Percentiles rank a stretch among this genome's conserved stretches.
Conservation (phyloP, 2,888 invertebrate species). For the Patella caerulea region DNA sequence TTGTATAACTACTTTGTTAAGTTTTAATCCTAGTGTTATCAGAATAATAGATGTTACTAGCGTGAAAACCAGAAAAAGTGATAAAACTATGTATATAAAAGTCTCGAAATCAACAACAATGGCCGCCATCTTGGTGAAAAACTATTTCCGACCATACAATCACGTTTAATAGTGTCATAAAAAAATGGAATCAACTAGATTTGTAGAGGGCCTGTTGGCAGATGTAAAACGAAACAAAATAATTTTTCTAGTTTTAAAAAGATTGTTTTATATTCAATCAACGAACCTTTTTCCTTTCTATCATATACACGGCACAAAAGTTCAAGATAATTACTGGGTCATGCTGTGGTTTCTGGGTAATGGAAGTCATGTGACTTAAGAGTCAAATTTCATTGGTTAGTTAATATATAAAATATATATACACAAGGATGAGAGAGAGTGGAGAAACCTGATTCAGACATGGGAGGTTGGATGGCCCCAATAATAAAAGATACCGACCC, state of each 20-base stretch:
- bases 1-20: not conserved
- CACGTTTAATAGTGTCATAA: not conserved
- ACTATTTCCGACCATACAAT: not conserved
- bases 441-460: not conserved
- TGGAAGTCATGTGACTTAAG: not conserved
- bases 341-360: not conserved
- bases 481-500: not conserved
- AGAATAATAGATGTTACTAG: not conserved
- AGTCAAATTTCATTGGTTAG: constrained; percentile 3
- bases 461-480: not conserved
- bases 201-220: not conserved
- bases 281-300: too few species aligned
- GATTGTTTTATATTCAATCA: too few species aligned
- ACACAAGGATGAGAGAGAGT: not conserved
- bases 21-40: constrained; percentile 1
- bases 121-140: not conserved
- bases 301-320: too few species aligned
- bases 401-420: constrained; percentile 1
- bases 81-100: not conserved
- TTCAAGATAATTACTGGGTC: not conserved
- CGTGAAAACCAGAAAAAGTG: not conserved
- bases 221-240: not conserved
- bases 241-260: too few species aligned
- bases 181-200: not conserved
- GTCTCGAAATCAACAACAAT: not conserved